Evolutionary conservation across 2,888 invertebrate genomes (phyloP).

Genomic region (Ophion obscuratus): DNA sequence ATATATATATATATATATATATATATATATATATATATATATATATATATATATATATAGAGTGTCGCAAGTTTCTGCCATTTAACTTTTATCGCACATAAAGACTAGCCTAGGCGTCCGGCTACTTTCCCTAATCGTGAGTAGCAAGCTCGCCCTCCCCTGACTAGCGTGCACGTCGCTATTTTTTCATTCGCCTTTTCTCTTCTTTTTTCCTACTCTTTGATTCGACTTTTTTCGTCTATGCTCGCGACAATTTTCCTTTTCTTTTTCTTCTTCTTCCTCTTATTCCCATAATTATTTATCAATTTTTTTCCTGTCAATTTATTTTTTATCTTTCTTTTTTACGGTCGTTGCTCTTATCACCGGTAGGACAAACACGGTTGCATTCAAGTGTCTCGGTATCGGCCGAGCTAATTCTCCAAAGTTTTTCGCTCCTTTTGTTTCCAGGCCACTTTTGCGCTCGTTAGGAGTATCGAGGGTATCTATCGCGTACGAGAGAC

Average conservation of each 20-base stretch:
- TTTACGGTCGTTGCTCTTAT: conserved; percentile 5
- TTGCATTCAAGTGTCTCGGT: not conserved
- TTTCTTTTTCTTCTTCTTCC: conserved; percentile 1
- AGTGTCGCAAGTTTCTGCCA: conserved; percentile 34
- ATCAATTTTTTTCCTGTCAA: not conserved
- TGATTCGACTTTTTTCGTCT: not conserved
- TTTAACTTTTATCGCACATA: conserved; percentile 53
- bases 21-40: conserved; percentile 2
- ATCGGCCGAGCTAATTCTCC: conserved; percentile 28
- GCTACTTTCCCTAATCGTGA: conserved; percentile 51
- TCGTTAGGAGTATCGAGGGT: conserved; percentile 28
- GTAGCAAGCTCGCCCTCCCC: conserved; percentile 21
- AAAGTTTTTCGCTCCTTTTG: conserved; percentile 1
- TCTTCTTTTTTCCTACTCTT: not conserved
- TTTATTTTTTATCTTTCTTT: not conserved
- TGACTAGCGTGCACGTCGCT: conserved; percentile 1
- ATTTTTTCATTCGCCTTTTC: not conserved
- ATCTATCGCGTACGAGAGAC: conserved; percentile 10
- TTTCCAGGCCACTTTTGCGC: not conserved
- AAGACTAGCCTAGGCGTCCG: conserved; percentile 20
- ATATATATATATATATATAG: not conserved
- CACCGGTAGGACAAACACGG: not conserved
- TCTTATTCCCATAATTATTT: conserved; percentile 5
- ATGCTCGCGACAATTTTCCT: not conserved
- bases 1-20: not conserved